phyloP scores from a whole-genome alignment of 2,888 invertebrate species.

The Xanthia togata region DNA sequence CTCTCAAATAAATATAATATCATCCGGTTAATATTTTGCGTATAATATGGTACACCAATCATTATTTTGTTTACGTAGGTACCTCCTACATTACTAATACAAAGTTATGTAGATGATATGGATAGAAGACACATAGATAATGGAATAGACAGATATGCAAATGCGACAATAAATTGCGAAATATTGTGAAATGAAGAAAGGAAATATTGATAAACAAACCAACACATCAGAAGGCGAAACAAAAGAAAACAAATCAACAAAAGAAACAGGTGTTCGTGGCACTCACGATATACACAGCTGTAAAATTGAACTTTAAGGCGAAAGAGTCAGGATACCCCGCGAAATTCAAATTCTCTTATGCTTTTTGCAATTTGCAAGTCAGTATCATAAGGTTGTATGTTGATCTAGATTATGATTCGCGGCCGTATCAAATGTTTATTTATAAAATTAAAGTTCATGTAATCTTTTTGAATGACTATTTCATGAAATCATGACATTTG shows the following conservation, averaged over 20 bases:
- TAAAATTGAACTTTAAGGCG: neutral
- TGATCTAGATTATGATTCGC: too few relatives aligned
- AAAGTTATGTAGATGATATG: neutral
- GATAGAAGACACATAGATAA: constrained; percentile 13
- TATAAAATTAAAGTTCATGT: too few relatives aligned
- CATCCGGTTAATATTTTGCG: neutral
- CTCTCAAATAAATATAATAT: constrained; percentile 11
- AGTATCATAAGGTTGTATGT: too few relatives aligned
- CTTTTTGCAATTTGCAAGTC: too few relatives aligned
- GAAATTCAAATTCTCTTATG: too few relatives aligned
- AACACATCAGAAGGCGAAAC: constrained; percentile 6
- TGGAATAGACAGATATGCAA: constrained; percentile 18
- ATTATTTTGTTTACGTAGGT: constrained; percentile 9
- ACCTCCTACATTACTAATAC: neutral
- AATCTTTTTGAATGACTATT: too few relatives aligned
- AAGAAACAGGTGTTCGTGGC: constrained; percentile 14
- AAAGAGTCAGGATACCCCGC: too few relatives aligned
- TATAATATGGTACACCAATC: neutral
- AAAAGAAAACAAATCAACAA: constrained; percentile 25
- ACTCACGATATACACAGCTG: neutral
- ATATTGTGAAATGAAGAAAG: constrained; percentile 26
- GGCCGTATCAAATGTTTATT: too few relatives aligned
- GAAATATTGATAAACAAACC: constrained; percentile 28
- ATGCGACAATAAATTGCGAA: constrained; percentile 26
- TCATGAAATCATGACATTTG: too few relatives aligned